Evolutionary conservation across 2,888 invertebrate genomes (phyloP).

Genomic region (Helleia helle): DNA sequence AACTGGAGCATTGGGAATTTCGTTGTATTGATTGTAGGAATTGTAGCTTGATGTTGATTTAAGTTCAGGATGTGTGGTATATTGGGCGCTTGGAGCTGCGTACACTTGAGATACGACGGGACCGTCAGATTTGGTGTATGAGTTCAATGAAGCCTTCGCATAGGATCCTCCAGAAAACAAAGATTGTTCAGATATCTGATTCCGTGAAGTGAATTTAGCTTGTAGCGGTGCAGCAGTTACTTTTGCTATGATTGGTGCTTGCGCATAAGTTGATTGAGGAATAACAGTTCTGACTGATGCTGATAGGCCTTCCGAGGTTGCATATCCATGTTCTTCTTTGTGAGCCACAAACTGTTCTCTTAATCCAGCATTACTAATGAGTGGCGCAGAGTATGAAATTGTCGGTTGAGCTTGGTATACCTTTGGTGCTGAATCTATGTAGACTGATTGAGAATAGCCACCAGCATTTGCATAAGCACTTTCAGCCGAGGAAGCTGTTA

Average conservation of each 20-base stretch:
- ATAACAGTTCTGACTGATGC: constrained; percentile 43
- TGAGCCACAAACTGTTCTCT: constrained; percentile 29
- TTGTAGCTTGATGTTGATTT: constrained; percentile 24
- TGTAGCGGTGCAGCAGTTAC: constrained; percentile 61
- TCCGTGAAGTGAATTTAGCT: constrained; percentile 49
- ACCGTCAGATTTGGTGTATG: constrained; percentile 48
- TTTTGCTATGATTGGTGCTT: constrained; percentile 69
- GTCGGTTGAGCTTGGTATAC: constrained; percentile 32
- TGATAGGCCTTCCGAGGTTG: constrained; percentile 69
- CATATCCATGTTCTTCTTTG: constrained; percentile 69
- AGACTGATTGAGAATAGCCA: constrained; percentile 26
- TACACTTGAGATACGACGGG: constrained; percentile 64
- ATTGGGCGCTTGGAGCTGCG: constrained; percentile 47
- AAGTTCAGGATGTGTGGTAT: constrained; percentile 48
- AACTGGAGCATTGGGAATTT: constrained; percentile 24
- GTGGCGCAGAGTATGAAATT: constrained; percentile 29
- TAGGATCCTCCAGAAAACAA: constrained; percentile 39
- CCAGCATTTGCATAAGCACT: constrained; percentile 18
- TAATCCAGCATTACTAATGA: constrained; percentile 35
- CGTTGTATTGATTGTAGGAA: constrained; percentile 20
- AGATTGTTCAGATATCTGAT: constrained; percentile 42
- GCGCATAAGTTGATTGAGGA: constrained; percentile 58
- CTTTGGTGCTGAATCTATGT: constrained; percentile 24
- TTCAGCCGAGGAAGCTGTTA: constrained; percentile 24
- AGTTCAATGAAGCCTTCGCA: constrained; percentile 58